Percentiles rank a stretch among this genome's conserved stretches.
Evolutionary conservation across 1,140 invertebrate genomes (phyloP).

Genomic region (Diplogasteroides magnus): DNA sequence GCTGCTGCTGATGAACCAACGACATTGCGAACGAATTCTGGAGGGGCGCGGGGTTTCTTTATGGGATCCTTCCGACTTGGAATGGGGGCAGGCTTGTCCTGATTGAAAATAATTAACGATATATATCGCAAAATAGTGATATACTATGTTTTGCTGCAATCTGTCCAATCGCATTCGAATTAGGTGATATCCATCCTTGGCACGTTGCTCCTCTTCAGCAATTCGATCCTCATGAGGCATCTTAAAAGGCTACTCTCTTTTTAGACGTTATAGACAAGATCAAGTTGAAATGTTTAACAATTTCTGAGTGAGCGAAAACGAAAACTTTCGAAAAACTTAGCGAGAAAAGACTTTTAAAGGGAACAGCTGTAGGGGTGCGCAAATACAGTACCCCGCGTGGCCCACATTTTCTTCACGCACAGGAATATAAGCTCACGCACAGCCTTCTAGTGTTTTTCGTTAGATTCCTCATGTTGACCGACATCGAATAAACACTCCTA

Average conservation of each 20-base stretch:
- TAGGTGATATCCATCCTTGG: slow-evolving; percentile 36
- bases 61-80: slow-evolving; percentile 19
- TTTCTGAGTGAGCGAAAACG: not conserved
- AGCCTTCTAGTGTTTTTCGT: too few relatives aligned
- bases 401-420: too few relatives aligned
- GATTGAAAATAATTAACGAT: not conserved
- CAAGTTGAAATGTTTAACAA: not conserved
- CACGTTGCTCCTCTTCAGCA: slow-evolving; percentile 31
- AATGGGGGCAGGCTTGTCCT: slow-evolving; percentile 38
- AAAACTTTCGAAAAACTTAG: not conserved
- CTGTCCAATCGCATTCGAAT: slow-evolving; percentile 33
- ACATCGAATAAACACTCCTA: too few relatives aligned
- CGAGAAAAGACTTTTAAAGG: too few relatives aligned
- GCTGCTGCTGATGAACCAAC: slow-evolving; percentile 53
- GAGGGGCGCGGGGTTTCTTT: slow-evolving; percentile 24
- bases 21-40: slow-evolving; percentile 41
- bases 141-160: slow-evolving; percentile 34
- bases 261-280: not conserved
- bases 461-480: too few relatives aligned
- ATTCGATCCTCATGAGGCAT: slow-evolving; percentile 26
- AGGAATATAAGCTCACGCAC: too few relatives aligned
- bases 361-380: too few relatives aligned
- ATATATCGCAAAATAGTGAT: slow-evolving; percentile 21
- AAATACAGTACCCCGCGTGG: too few relatives aligned
- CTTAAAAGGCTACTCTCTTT: slow-evolving; percentile 2